Evolutionary conservation across 2,888 invertebrate genomes (phyloP).

Genomic region (Leptinotarsa tumamoca): DNA sequence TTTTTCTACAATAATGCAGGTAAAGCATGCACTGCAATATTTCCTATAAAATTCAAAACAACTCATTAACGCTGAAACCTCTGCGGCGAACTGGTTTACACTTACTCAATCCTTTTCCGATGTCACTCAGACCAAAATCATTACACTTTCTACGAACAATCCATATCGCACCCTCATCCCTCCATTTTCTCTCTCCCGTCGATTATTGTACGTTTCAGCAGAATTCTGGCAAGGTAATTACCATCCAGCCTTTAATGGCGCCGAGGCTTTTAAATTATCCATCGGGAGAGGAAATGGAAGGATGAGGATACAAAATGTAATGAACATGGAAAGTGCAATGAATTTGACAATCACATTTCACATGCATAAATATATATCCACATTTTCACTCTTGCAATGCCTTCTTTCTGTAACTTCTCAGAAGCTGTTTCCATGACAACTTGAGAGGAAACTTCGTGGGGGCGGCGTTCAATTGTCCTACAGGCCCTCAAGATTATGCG

Average conservation of each 20-base stretch:
- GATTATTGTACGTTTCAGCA: conserved; percentile 38
- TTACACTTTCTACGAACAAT: conserved; percentile 12
- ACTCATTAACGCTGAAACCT: background rate
- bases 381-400: background rate
- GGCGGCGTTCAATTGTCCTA: conserved; percentile 33
- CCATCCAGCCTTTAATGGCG: conserved; percentile 29
- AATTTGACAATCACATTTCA: conserved; percentile 18
- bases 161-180: conserved; percentile 9
- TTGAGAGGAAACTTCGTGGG: conserved; percentile 37
- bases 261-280: conserved; percentile 26
- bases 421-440: conserved; percentile 48
- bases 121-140: background rate
- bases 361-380: conserved; percentile 20
- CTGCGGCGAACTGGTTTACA: background rate
- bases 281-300: conserved; percentile 19
- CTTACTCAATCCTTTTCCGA: background rate
- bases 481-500: conserved; percentile 33
- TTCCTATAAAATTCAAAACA: too few species aligned
- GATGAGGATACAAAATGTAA: conserved; percentile 6
- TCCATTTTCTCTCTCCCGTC: conserved; percentile 30
- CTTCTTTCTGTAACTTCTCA: conserved; percentile 40
- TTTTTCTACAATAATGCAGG: too few species aligned
- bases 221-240: conserved; percentile 34
- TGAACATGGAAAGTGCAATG: conserved; percentile 23
- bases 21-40: too few species aligned